A percentile compares a stretch with the other conserved stretches of the same genome.
Evolutionary conservation across 2,888 invertebrate species (phyloP).

Genomic region (Pristionchus japonicus): DNA sequence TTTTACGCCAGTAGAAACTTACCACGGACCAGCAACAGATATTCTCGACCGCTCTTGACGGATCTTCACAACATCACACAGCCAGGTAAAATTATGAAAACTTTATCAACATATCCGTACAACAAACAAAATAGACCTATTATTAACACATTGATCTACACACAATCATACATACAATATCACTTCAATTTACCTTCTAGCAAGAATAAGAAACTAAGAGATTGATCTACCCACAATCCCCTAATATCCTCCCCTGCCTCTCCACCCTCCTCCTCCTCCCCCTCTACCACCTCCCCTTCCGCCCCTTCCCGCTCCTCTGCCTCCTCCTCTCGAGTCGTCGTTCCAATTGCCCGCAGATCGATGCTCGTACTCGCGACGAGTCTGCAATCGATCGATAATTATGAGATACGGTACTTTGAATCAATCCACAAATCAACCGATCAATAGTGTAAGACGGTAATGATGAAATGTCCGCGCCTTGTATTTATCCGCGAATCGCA

Average conservation of each 20-base stretch:
- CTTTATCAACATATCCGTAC: conserved; percentile 8
- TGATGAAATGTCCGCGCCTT: background rate
- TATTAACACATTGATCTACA: background rate
- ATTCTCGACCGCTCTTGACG: background rate
- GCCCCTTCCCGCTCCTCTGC: conserved; percentile 48
- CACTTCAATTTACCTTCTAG: too few species aligned
- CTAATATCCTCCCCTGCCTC: background rate
- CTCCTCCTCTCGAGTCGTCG: conserved; percentile 41
- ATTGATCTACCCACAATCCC: background rate
- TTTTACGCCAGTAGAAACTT: too few species aligned
- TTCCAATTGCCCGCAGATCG: background rate
- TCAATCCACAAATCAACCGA: background rate
- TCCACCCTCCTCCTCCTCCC: background rate
- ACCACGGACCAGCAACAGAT: background rate
- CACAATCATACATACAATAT: background rate
- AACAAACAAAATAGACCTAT: background rate
- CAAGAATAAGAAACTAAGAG: background rate
- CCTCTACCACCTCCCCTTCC: background rate
- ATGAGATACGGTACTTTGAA: background rate
- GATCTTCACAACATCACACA: background rate
- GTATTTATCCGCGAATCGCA: background rate
- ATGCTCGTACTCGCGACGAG: conserved; percentile 42
- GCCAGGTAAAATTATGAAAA: background rate
- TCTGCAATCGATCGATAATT: conserved; percentile 24
- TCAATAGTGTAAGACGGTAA: background rate